Percentiles rank a stretch among this genome's conserved stretches.
These are phyloP conservation scores for Lota lota DNA, from an alignment of 2,113 vertebrate genomes.

Conservation along the genomic window DNA sequence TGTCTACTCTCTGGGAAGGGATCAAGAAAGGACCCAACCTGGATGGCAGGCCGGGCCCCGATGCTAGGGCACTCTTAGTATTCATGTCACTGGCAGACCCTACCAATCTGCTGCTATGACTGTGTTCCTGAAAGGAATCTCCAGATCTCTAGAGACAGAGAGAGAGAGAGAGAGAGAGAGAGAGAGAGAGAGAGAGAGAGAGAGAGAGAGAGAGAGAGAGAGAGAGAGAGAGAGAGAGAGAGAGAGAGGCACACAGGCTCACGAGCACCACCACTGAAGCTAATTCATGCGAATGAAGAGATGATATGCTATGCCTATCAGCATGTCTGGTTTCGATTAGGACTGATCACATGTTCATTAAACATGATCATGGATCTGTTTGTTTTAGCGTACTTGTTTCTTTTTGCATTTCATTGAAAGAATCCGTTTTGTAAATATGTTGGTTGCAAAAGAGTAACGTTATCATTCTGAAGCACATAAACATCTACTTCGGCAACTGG, in stretches of 20 bases:
- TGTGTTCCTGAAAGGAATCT: constrained; percentile 40
- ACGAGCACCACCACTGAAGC: constrained; percentile 4
- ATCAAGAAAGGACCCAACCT: constrained; percentile 60
- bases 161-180: too few relatives aligned
- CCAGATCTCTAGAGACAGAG: too few relatives aligned
- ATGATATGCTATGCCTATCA: constrained; percentile 8
- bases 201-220: too few relatives aligned
- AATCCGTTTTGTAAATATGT: too few relatives aligned
- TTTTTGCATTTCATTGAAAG: too few relatives aligned
- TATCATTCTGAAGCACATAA: too few relatives aligned
- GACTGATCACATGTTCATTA: not conserved
- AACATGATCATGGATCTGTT: not conserved
- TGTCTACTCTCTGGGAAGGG: constrained; percentile 46
- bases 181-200: too few relatives aligned
- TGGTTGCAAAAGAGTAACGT: too few relatives aligned
- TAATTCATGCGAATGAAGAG: constrained; percentile 29
- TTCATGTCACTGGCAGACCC: constrained; percentile 56
- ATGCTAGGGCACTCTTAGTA: constrained; percentile 61
- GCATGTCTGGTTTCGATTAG: constrained; percentile 15
- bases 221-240: too few relatives aligned
- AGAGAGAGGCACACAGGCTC: not conserved
- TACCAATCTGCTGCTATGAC: constrained; percentile 56
- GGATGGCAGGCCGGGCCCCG: constrained; percentile 49
- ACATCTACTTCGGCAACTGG: too few relatives aligned
- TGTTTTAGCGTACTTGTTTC: too few relatives aligned